phyloP scores from a whole-genome alignment of 2,113 vertebrate species.

The Caloenas nicobarica region DNA sequence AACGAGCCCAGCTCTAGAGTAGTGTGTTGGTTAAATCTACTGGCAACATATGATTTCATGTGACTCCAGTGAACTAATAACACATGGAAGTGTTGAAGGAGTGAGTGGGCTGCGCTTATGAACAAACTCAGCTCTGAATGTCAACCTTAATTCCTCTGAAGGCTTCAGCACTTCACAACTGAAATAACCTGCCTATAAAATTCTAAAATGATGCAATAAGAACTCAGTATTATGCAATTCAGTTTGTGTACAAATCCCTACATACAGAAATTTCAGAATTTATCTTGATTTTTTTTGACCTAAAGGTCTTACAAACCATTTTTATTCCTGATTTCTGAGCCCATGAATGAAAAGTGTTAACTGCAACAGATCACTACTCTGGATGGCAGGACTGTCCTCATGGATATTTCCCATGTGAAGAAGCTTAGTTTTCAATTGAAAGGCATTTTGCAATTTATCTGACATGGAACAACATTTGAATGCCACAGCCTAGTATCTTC shows the following conservation, averaged over 20 bases:
- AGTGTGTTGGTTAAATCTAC: background rate
- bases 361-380: background rate
- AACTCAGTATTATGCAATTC: background rate
- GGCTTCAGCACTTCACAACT: background rate
- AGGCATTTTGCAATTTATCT: background rate
- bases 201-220: background rate
- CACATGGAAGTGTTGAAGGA: background rate
- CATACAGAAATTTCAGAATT: background rate
- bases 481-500: background rate
- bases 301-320: background rate
- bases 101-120: background rate
- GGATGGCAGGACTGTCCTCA: background rate
- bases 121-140: background rate
- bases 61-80: background rate
- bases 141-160: background rate
- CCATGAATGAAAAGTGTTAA: background rate
- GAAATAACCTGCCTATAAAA: background rate
- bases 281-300: background rate
- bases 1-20: background rate
- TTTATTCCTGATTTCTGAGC: background rate
- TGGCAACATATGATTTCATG: background rate
- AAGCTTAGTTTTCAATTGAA: conserved; percentile 19
- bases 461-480: background rate
- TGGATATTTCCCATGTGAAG: background rate
- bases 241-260: background rate